Base-by-base conservation (phyloP, 2,797 vertebrate genomes). In the Coregonus sp. region DNA sequence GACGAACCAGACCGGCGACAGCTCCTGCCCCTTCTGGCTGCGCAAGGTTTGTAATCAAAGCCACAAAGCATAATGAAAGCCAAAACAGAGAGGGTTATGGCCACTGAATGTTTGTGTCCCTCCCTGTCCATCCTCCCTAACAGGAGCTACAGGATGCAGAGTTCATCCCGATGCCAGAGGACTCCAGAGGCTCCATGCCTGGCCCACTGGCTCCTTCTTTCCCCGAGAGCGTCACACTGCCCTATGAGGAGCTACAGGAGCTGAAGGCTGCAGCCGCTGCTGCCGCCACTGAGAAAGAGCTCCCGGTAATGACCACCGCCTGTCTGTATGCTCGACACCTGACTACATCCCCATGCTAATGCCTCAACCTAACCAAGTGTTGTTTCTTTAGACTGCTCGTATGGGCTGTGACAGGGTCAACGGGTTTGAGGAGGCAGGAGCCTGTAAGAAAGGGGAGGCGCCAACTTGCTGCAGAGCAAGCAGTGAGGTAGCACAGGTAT, bases 111-210 rank as follows among this genome's bases (percentile, higher is more conserved):
- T 63, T 40, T 35, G 4, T 47, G 76, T 25, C 4, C 67, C 31
- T 69, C 40, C 9, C 16, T 67, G 12, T 29, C 69, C 11, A 12
- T 80, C 81, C 16, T 77, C 75, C 82, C n/a, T 61, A 86, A 75
- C 87, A 99, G 98, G 98, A 99, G 91, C 93, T 99, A 47, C 96
- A 96, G 85, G 96, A 99, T 1, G 98, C 98, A 5, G 98, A 99
- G 87, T 97, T 96, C 90, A 99, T 99, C 85, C 98, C 98, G 0
- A 97, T 99, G 91, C 97, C 97, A 12, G 89, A 94, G 2, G 88
- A 80, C 18, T 90, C 88, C 0, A 82, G 84, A n/a, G 94, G 86
- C 67, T 94, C 92, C 29, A 91, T 89, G 83, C 94, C 94, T 37
- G 85, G 89, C 56, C 94, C 93, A 75, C 90, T 94, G 54, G 87